Evolutionary conservation across 2,113 vertebrate species (phyloP).

Genomic region (Tamias sibiricus): DNA sequence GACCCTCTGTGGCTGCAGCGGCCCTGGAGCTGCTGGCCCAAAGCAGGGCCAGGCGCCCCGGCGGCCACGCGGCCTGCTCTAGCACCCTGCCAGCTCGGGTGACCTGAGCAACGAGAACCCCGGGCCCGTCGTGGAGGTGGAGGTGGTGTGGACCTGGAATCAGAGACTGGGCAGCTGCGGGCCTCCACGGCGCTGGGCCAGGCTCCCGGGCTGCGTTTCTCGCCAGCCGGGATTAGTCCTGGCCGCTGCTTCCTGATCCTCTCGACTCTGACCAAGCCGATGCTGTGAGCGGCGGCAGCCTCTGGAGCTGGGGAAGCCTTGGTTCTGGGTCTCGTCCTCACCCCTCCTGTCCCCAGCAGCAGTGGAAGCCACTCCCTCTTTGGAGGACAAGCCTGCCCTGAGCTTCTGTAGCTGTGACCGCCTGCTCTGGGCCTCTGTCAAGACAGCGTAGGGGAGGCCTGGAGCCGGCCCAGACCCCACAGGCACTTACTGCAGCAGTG

Average conservation of each 20-base stretch:
- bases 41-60: neutral
- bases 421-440: too few relatives aligned
- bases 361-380: neutral
- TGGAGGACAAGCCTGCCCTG: neutral
- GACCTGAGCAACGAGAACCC: neutral
- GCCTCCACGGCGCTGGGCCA: neutral
- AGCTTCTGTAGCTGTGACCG: too few relatives aligned
- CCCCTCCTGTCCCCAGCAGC: neutral
- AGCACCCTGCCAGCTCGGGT: accelerated
- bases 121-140: too few relatives aligned
- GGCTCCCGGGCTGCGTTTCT: neutral
- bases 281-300: neutral
- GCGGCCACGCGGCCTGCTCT: too few relatives aligned
- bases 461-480: too few relatives aligned
- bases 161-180: neutral
- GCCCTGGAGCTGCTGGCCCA: neutral
- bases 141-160: neutral
- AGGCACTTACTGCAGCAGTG: too few relatives aligned
- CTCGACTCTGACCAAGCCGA: neutral
- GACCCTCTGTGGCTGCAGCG: neutral
- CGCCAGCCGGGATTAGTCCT: neutral
- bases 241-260: neutral
- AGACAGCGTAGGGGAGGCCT: too few relatives aligned
- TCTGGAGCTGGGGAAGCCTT: neutral
- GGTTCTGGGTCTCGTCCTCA: neutral